Evolutionary conservation across 2,888 invertebrate genomes (phyloP).

Genomic region (Notocelia uddmanniana): DNA sequence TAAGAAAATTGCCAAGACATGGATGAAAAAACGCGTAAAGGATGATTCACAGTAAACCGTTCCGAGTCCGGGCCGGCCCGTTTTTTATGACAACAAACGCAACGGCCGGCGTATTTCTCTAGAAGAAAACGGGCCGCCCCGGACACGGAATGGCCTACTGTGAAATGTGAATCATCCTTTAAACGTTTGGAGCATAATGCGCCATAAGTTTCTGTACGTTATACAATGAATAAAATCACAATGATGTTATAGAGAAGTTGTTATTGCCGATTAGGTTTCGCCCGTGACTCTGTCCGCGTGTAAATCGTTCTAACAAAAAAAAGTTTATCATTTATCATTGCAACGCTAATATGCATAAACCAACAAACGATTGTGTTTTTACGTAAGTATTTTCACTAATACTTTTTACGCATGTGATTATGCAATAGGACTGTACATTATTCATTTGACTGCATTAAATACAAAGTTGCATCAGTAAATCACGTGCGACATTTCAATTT

Average conservation of each 20-base stretch:
- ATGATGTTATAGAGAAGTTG: too few relatives aligned
- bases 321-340: background rate
- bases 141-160: too few relatives aligned
- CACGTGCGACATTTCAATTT: too few relatives aligned
- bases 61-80: too few relatives aligned
- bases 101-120: too few relatives aligned
- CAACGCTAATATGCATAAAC: background rate
- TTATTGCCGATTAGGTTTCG: background rate
- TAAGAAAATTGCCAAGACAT: background rate
- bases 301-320: background rate
- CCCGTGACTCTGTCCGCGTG: background rate
- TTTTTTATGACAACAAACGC: too few relatives aligned
- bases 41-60: too few relatives aligned
- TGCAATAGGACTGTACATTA: background rate
- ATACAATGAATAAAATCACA: too few relatives aligned
- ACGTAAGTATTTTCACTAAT: constrained; percentile 9
- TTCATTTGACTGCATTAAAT: constrained; percentile 12
- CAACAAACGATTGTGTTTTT: background rate
- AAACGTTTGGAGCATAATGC: background rate
- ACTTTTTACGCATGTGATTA: background rate
- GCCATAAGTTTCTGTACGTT: background rate
- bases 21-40: background rate
- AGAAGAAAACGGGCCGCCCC: too few relatives aligned
- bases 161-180: too few relatives aligned
- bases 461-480: background rate